A percentile compares a stretch with the other conserved stretches of the same genome.
These are phyloP conservation scores for Zaprionus nigranus DNA, from an alignment of 1,140 invertebrate species.

Conservation along the genomic window DNA sequence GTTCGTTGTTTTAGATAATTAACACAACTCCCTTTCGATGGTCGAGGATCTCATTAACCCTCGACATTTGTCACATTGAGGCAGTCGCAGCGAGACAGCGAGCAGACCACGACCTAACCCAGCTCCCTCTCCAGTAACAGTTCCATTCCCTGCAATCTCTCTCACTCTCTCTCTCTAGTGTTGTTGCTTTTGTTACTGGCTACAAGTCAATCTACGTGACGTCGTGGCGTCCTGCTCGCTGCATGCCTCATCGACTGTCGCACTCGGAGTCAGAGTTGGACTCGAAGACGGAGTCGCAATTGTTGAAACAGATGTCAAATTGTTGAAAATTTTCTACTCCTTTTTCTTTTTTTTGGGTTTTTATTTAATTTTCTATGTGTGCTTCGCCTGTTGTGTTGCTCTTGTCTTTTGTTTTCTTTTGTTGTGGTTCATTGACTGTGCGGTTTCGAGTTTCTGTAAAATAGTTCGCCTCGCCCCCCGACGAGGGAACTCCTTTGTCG, in stretches of 20 bases:
- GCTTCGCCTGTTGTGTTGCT: constrained; percentile 23
- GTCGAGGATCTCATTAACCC: constrained; percentile 72
- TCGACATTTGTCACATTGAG: constrained; percentile 73
- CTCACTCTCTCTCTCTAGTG: background rate
- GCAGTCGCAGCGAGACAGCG: background rate
- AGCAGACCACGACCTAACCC: background rate
- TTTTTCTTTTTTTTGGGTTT: constrained; percentile 17
- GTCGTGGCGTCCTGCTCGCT: constrained; percentile 50
- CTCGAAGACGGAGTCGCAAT: constrained; percentile 18
- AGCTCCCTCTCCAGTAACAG: background rate
- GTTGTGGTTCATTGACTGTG: constrained; percentile 79
- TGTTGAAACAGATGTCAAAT: constrained; percentile 82
- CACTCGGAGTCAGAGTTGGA: constrained; percentile 54
- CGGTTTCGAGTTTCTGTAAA: constrained; percentile 74
- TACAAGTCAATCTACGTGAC: constrained; percentile 79
- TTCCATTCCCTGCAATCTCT: background rate
- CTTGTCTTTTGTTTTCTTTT: constrained; percentile 67
- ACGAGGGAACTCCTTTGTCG: constrained; percentile 10
- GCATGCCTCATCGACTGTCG: constrained; percentile 45
- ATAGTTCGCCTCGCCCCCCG: constrained; percentile 31
- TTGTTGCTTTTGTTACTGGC: constrained; percentile 38
- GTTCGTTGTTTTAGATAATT: constrained; percentile 70
- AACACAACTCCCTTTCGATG: constrained; percentile 68
- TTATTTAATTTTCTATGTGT: constrained; percentile 62
- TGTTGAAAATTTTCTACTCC: constrained; percentile 64